Base-by-base conservation (phyloP, 2,888 invertebrate genomes). In the Paralinhomoeus sp. region DNA sequence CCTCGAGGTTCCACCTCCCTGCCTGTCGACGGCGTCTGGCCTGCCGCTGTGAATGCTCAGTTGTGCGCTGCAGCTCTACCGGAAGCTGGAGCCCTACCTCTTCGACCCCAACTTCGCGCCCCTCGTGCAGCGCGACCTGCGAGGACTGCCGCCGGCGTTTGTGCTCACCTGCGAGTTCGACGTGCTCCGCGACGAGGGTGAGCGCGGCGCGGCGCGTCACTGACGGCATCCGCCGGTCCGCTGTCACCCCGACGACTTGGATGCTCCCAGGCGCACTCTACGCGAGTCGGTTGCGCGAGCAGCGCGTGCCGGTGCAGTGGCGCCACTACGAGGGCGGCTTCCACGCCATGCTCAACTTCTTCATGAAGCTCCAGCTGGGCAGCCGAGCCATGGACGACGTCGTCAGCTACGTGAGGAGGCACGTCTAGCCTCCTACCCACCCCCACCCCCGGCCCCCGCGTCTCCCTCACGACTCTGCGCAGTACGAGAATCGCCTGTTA, bases 91-190 rank as follows among this genome's bases (percentile, higher is more conserved):
- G 23, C 49, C 47, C 5, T 50, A 50, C 45, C 44, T 60, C 9
- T 42, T 48, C 18, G 54, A 61, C 47, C 58, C 59, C 2, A 56
- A 54, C 40, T 60, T 63, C 37, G 57, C 60, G 24, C 65, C 65
- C 9, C 54, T 64, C 51, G 57, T 65, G 55, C 49, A 55, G 2
- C 40, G 43, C 5, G 51, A 60, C 44, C 46, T 61, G 15, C 7
- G 48, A 1, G 55, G 52, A 13, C 48, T 62, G 35, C 61, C 65
- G 1, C 52, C 55, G 31, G 54, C 63, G 2, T 61, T 62, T 42
- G 51, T 66, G 37, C 51, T 62, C 12, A 63, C 64, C 18, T 58
- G 62, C 27, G 61, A 65, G 38, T 63, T 59, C 49, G 66, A 66
- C 46, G 58, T 64, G 2, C 53, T 64, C 13, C 49, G 65, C 2